Base-by-base conservation (phyloP, 2,797 vertebrate genomes). In the Lophotriccus pileatus region DNA sequence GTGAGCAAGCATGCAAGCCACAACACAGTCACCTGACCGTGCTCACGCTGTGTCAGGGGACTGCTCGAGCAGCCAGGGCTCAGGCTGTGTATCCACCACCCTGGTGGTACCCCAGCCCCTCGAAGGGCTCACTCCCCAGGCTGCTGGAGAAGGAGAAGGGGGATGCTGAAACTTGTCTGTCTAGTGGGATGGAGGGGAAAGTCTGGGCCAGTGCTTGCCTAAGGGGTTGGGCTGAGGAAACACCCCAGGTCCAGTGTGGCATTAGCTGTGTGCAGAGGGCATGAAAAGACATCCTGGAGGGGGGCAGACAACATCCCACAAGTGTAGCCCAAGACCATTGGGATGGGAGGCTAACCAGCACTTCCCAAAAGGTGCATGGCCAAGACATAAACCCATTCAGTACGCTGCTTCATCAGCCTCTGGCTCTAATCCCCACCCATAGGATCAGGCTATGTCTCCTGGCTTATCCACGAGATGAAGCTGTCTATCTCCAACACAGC, bases 61-160 rank as follows among this genome's bases (percentile, higher is more conserved):
- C n/a, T 88, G 47, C 25, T 36, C 0, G 0, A 41, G 72, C 2
- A 1, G 62, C 62, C 0, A 0, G 15, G 32, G 34, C 28, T 73
- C 85, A 52, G 72, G 52, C 34, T 77, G 30, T n/a, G 52, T 20
- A 50, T 32, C 62, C 4, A 1, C 13, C 6, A 8, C 27, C 34
- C 30, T 28, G 27, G 6, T 41, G 27, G 50, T 32, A 87, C 9
- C 27, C 24, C 9, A 4, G n/a, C 1, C 3, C 41, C 18, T 0
- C 0, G 0, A 32, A 67, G 16, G 24, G 24, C 69, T 91, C 3
- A 3, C 28, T 72, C 17, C 20, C 9, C 8, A 10, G 36, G 53
- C 49, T 72, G 47, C 84, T 50, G 69, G 5, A 7, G 52, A 60
- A 76, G 41, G 8, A 52, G 10, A n/a, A 44, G 15, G 8, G 24